Conservation (phyloP, 2,888 invertebrate species). For the Perizoma flavofasciatum region DNA sequence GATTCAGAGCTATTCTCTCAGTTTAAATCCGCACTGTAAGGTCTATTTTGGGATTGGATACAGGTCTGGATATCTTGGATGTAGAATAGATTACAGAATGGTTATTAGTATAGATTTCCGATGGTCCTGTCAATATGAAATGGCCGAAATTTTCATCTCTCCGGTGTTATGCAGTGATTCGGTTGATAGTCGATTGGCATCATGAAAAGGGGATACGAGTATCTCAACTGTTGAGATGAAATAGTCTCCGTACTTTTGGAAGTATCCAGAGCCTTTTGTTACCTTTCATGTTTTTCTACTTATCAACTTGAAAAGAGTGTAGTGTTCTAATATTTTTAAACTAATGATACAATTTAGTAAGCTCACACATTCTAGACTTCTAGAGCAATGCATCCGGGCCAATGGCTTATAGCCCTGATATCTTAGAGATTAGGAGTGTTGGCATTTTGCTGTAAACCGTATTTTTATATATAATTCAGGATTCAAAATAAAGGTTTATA, state of each 20-base stretch:
- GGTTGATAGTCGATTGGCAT: slow-evolving; percentile 24
- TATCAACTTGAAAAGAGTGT: too few relatives aligned
- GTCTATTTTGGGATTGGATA: slow-evolving; percentile 11
- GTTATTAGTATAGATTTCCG: slow-evolving; percentile 65
- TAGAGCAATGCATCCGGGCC: too few relatives aligned
- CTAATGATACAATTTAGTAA: too few relatives aligned
- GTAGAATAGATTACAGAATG: slow-evolving; percentile 48
- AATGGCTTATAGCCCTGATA: too few relatives aligned
- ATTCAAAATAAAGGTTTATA: too few relatives aligned
- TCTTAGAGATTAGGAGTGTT: too few relatives aligned
- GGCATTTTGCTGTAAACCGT: too few relatives aligned
- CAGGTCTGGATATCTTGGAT: slow-evolving; percentile 44
- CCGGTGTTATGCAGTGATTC: slow-evolving; percentile 31
- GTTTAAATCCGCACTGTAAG: slow-evolving; percentile 12
- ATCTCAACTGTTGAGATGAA: not conserved
- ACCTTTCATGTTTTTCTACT: too few relatives aligned
- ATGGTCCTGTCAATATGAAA: slow-evolving; percentile 56
- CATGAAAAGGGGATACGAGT: not conserved
- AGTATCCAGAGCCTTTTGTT: too few relatives aligned
- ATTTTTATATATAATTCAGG: too few relatives aligned
- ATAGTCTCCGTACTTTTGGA: not conserved
- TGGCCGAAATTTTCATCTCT: slow-evolving; percentile 46
- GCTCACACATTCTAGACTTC: too few relatives aligned
- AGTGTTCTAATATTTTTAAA: too few relatives aligned
- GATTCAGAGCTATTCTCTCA: slow-evolving; percentile 33